phyloP scores from a whole-genome alignment of 2,113 vertebrate species.

The Pimephales promelas region DNA sequence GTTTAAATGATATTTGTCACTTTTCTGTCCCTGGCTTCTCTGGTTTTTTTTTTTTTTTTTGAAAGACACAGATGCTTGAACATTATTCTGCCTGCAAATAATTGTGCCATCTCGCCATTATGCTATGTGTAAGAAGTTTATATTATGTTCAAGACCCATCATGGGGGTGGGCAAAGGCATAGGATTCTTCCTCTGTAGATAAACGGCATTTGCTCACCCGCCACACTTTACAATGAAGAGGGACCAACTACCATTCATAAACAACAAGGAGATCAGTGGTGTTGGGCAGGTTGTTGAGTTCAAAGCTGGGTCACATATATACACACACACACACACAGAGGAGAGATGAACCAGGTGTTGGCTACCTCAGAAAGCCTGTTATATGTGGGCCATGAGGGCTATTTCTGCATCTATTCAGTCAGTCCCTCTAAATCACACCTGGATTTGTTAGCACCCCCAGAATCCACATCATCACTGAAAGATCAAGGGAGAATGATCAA shows the following conservation, averaged over 20 bases:
- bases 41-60: too few relatives aligned
- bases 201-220: slow-evolving; percentile 43
- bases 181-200: slow-evolving; percentile 35
- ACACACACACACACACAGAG: slow-evolving; percentile 38
- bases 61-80: slow-evolving; percentile 36
- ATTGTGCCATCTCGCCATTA: slow-evolving; percentile 40
- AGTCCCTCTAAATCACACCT: slow-evolving; percentile 59
- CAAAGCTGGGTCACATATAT: slow-evolving; percentile 40
- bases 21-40: not conserved
- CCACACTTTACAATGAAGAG: slow-evolving; percentile 32
- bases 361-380: slow-evolving; percentile 65
- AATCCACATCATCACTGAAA: slow-evolving; percentile 40
- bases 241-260: slow-evolving; percentile 52
- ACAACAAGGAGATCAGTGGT: slow-evolving; percentile 54
- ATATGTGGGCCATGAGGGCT: slow-evolving; percentile 71
- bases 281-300: slow-evolving; percentile 41
- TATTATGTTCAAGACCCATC: slow-evolving; percentile 38
- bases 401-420: slow-evolving; percentile 47
- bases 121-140: not conserved
- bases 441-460: slow-evolving; percentile 58
- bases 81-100: slow-evolving; percentile 55
- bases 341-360: slow-evolving; percentile 71
- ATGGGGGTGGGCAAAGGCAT: slow-evolving; percentile 29
- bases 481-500: slow-evolving; percentile 24
- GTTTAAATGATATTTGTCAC: not conserved